Conservation (phyloP, 2,113 vertebrate genomes). For the Python bivittatus region DNA sequence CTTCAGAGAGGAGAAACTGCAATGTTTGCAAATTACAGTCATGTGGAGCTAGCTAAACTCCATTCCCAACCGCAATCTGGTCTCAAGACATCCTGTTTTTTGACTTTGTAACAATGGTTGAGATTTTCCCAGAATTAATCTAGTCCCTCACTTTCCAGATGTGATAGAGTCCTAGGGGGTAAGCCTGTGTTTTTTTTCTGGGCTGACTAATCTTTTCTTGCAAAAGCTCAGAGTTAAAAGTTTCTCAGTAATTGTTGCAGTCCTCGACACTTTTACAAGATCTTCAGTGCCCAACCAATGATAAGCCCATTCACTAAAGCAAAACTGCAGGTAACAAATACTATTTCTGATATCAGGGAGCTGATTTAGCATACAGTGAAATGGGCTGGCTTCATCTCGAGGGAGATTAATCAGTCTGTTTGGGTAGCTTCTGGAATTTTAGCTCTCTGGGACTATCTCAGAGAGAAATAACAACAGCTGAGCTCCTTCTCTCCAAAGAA, state of each 20-base stretch:
- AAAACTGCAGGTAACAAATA: neutral
- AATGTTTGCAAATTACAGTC: conserved; percentile 26
- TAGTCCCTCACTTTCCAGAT: conserved; percentile 51
- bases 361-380: neutral
- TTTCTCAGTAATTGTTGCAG: conserved; percentile 45
- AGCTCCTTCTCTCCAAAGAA: neutral
- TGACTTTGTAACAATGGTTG: conserved; percentile 39
- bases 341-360: neutral
- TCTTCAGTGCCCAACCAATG: conserved; percentile 21
- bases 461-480: neutral
- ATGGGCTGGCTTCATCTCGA: neutral
- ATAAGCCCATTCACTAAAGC: neutral
- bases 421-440: neutral
- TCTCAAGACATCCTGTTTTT: conserved; percentile 14
- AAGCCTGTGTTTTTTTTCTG: conserved; percentile 42
- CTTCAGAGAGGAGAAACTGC: conserved; percentile 1
- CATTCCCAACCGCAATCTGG: conserved; percentile 37
- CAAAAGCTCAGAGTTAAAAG: conserved; percentile 50
- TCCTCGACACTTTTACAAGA: conserved; percentile 35
- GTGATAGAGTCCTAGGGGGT: conserved; percentile 50
- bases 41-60: conserved; percentile 21
- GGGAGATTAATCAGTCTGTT: neutral
- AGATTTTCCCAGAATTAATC: conserved; percentile 50
- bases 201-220: conserved; percentile 36
- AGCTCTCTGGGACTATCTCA: neutral